Conservation (phyloP, 1,140 invertebrate genomes). For the Drosophila varians region DNA sequence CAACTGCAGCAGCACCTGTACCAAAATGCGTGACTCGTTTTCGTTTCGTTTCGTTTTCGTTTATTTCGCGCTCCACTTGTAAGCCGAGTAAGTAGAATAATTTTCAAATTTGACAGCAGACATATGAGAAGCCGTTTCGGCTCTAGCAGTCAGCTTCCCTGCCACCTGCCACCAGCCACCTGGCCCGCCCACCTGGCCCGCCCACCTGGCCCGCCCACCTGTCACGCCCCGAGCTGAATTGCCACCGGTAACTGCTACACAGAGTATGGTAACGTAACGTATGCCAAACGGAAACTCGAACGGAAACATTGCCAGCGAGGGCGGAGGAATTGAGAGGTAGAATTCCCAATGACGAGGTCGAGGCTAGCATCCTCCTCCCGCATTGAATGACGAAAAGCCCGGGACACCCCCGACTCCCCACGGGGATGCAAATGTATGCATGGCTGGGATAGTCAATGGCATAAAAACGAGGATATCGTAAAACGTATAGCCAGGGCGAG, state of each 20-base stretch:
- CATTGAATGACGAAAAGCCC: slow-evolving; percentile 63
- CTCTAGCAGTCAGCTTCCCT: neutral
- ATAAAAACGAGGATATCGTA: slow-evolving; percentile 73
- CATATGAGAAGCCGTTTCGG: slow-evolving; percentile 54
- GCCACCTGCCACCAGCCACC: neutral
- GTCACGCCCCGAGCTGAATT: slow-evolving; percentile 17
- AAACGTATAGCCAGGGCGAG: slow-evolving; percentile 70
- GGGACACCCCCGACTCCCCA: neutral
- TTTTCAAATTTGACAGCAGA: slow-evolving; percentile 79
- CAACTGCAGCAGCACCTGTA: slow-evolving; percentile 34
- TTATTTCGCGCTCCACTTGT: slow-evolving; percentile 65
- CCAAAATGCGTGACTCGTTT: slow-evolving; percentile 29
- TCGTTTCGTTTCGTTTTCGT: slow-evolving; percentile 31
- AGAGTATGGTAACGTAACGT: slow-evolving; percentile 47
- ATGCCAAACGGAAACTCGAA: slow-evolving; percentile 63
- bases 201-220: slow-evolving; percentile 19
- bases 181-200: slow-evolving; percentile 24
- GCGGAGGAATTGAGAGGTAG: slow-evolving; percentile 9
- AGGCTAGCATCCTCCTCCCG: slow-evolving; percentile 27
- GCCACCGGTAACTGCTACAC: slow-evolving; percentile 41
- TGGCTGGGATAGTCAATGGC: slow-evolving; percentile 60
- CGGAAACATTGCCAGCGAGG: slow-evolving; percentile 62
- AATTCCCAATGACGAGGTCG: slow-evolving; percentile 40
- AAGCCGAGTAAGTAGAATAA: slow-evolving; percentile 69
- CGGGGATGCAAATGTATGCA: slow-evolving; percentile 58